Conservation (phyloP, 1,140 invertebrate genomes). For the Zaprionus ornatus region DNA sequence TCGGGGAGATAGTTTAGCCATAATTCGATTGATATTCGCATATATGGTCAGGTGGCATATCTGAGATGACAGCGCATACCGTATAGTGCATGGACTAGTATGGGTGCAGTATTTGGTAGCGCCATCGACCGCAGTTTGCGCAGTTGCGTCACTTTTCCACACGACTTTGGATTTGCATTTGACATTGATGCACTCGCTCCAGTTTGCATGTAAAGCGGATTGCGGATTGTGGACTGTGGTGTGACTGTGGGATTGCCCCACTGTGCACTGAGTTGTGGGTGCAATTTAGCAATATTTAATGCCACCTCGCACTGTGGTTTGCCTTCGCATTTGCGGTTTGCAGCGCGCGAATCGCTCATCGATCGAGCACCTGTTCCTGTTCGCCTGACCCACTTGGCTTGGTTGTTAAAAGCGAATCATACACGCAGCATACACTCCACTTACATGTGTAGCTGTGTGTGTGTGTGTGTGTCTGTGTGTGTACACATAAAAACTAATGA, state of each 20-base stretch:
- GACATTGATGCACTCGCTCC: conserved; percentile 57
- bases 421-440: conserved; percentile 19
- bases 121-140: conserved; percentile 21
- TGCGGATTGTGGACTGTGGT: not conserved
- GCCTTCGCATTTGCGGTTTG: conserved; percentile 56
- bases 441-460: not conserved
- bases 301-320: conserved; percentile 17
- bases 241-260: conserved; percentile 32
- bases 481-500: conserved; percentile 55
- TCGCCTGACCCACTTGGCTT: conserved; percentile 55
- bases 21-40: conserved; percentile 1
- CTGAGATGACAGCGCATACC: conserved; percentile 18
- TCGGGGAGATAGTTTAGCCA: conserved; percentile 31
- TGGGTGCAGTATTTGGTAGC: conserved; percentile 6
- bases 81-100: not conserved
- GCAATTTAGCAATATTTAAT: conserved; percentile 32
- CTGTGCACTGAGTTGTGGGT: conserved; percentile 29
- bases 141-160: conserved; percentile 36
- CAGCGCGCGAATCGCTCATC: not conserved
- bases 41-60: conserved; percentile 35
- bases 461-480: conserved; percentile 14
- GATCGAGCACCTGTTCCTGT: conserved; percentile 50
- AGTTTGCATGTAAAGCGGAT: conserved; percentile 55
- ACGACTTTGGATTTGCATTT: conserved; percentile 35
- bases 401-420: conserved; percentile 46